These are phyloP conservation scores for Scaptomyza parva DNA, from an alignment of 2,888 invertebrate genomes.

Conservation along the genomic window DNA sequence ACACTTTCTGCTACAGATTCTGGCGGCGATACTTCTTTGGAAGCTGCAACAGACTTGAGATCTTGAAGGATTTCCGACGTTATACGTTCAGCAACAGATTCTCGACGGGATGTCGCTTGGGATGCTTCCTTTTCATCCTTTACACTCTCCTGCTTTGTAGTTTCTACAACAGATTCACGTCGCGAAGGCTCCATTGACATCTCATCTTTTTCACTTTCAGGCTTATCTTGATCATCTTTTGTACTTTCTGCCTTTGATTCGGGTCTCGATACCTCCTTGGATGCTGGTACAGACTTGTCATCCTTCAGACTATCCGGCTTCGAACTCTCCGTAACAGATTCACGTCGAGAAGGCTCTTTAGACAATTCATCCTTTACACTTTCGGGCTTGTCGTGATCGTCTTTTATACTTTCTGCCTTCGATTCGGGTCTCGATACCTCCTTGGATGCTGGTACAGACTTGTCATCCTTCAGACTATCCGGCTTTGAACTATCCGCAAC, in stretches of 20 bases:
- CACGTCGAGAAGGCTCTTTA: slow-evolving; percentile 16
- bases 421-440: slow-evolving; percentile 74
- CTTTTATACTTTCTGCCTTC: slow-evolving; percentile 29
- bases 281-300: slow-evolving; percentile 7
- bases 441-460: slow-evolving; percentile 26
- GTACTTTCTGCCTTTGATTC: slow-evolving; percentile 6
- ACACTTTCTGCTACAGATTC: slow-evolving; percentile 4
- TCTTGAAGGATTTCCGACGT: no score
- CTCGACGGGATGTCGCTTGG: slow-evolving; percentile 30
- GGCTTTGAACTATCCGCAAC: slow-evolving; percentile 20
- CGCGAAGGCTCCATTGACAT: slow-evolving; percentile 48
- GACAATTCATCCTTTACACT: slow-evolving; percentile 2
- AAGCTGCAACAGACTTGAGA: no score
- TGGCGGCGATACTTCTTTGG: no score
- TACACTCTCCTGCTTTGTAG: slow-evolving; percentile 6
- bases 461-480: slow-evolving; percentile 22
- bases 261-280: slow-evolving; percentile 11
- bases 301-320: slow-evolving; percentile 16
- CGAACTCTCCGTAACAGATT: slow-evolving; percentile 6
- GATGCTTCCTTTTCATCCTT: slow-evolving; percentile 33
- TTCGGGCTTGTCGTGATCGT: slow-evolving; percentile 15
- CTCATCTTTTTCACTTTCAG: slow-evolving; percentile 28
- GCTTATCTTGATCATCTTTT: slow-evolving; percentile 14
- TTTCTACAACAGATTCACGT: slow-evolving; percentile 38
- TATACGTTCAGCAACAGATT: slow-evolving; percentile 1